phyloP scores from a whole-genome alignment of 2,797 vertebrate species.

The Eremophila alpestris region DNA sequence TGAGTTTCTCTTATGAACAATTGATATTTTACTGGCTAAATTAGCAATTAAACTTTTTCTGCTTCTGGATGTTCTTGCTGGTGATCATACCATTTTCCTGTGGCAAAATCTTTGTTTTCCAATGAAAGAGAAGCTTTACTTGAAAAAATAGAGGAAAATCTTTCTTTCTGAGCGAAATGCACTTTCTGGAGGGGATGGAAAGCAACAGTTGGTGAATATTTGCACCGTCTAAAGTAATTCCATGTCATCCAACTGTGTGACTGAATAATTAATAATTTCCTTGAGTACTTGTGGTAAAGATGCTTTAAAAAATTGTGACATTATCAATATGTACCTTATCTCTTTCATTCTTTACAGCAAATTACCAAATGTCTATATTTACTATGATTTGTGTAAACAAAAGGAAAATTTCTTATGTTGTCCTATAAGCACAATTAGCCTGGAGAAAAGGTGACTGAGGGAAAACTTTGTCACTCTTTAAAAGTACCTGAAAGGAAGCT shows the following conservation, averaged over 20 bases:
- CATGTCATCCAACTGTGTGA: accelerated
- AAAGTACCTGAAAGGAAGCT: neutral
- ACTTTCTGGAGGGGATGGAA: neutral
- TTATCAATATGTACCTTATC: neutral
- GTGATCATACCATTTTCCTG: neutral
- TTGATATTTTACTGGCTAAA: neutral
- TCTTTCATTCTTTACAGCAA: neutral
- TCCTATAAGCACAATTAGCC: neutral
- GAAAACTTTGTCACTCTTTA: neutral
- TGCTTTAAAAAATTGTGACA: accelerated
- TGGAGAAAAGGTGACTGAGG: neutral
- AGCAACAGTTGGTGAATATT: neutral
- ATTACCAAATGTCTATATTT: neutral
- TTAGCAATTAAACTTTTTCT: neutral
- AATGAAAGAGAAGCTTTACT: neutral
- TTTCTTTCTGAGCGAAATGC: neutral
- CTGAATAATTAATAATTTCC: neutral
- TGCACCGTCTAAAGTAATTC: neutral
- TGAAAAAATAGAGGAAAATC: neutral
- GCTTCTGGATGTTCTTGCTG: neutral
- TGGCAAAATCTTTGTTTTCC: neutral
- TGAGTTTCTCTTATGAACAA: neutral
- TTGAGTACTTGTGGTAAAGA: neutral
- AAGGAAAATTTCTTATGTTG: neutral
- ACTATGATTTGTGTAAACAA: neutral